Evolutionary conservation across 1,140 invertebrate species (phyloP).

Genomic region (Pseudomyrmex dendroicus): DNA sequence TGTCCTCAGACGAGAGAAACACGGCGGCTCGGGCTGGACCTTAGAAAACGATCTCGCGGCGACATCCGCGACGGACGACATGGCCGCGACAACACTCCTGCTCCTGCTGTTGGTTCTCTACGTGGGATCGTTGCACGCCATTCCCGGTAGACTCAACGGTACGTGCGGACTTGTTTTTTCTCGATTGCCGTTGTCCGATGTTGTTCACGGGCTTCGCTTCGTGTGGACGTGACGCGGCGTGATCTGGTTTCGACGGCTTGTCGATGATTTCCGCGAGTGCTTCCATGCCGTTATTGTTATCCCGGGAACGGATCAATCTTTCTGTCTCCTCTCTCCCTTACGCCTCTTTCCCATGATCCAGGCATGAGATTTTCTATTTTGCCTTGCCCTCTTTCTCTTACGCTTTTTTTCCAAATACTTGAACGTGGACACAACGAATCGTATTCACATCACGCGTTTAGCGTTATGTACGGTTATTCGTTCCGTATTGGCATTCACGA

Average conservation of each 20-base stretch:
- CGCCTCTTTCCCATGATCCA: not conserved
- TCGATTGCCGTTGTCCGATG: slow-evolving; percentile 17
- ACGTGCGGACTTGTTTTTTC: slow-evolving; percentile 57
- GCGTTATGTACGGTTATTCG: not conserved
- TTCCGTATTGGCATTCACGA: slow-evolving; percentile 2
- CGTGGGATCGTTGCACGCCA: slow-evolving; percentile 57
- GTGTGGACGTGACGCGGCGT: slow-evolving; percentile 15
- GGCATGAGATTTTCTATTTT: slow-evolving; percentile 31
- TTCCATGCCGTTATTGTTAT: slow-evolving; percentile 33
- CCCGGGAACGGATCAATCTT: not conserved
- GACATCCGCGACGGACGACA: slow-evolving; percentile 38
- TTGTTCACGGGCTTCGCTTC: slow-evolving; percentile 18
- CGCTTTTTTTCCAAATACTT: not conserved
- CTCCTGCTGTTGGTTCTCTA: slow-evolving; percentile 47
- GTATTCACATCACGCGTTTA: slow-evolving; percentile 22
- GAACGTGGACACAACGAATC: not conserved
- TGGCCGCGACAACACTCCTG: slow-evolving; percentile 47
- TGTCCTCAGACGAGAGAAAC: slow-evolving; percentile 34
- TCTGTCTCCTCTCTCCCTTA: no score
- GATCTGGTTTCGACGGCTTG: slow-evolving; percentile 57
- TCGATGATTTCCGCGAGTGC: slow-evolving; percentile 45
- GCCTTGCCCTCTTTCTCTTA: not conserved
- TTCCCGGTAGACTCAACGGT: slow-evolving; percentile 70
- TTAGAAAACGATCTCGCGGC: slow-evolving; percentile 20
- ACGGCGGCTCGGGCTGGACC: slow-evolving; percentile 14